Conservation (phyloP, 2,888 invertebrate genomes). For the Metacarcinus magister region DNA sequence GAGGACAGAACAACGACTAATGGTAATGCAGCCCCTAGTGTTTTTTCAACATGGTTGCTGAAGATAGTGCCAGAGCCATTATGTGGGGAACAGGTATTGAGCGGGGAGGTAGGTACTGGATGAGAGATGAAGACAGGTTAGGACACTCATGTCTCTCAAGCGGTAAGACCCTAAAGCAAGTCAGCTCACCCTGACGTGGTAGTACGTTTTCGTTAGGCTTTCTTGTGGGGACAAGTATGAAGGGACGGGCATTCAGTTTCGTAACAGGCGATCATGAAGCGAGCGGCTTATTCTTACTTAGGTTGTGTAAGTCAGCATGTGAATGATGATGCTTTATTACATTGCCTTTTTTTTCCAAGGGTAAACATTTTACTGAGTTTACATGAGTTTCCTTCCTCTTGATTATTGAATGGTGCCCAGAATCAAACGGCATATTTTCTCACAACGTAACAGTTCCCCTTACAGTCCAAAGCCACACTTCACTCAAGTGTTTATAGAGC, state of each 20-base stretch:
- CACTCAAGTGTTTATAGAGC: constrained; percentile 14
- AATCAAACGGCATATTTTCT: not conserved
- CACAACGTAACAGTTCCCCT: not conserved
- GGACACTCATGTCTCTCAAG: not conserved
- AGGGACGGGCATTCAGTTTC: not conserved
- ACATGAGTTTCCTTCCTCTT: not conserved
- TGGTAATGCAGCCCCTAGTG: not conserved
- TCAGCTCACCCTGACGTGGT: not conserved
- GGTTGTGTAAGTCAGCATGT: not conserved
- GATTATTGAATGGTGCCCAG: not conserved
- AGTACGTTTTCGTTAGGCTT: not conserved
- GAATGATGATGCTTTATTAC: not conserved
- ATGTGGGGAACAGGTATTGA: not conserved
- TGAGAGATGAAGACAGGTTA: not conserved
- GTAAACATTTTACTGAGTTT: not conserved
- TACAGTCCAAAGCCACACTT: not conserved
- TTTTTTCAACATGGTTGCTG: not conserved
- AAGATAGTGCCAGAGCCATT: not conserved
- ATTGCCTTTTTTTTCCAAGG: not conserved
- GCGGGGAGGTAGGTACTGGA: not conserved
- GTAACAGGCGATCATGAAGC: not conserved
- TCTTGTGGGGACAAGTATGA: not conserved
- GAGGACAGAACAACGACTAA: not conserved
- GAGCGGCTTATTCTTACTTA: not conserved
- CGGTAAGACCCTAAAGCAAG: not conserved